These are phyloP conservation scores for Zaprionus kolodkinae DNA, from an alignment of 1,140 invertebrate species.

Conservation along the genomic window DNA sequence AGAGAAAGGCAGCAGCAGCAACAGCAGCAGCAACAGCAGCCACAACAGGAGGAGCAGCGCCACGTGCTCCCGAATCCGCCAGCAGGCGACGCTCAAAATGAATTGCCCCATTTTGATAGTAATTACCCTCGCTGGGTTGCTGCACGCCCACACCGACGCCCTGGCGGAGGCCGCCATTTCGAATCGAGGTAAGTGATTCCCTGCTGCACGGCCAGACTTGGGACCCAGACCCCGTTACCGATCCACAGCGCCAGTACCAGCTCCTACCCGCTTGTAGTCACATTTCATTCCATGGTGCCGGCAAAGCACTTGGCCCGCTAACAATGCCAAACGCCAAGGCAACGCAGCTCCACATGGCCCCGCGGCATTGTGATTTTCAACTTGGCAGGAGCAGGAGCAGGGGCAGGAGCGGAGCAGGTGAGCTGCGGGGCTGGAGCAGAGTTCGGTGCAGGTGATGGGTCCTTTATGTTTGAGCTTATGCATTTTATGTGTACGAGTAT, in stretches of 20 bases:
- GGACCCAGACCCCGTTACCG: not conserved
- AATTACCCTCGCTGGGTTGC: slow-evolving; percentile 81
- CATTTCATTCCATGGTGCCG: not conserved
- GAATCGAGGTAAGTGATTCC: slow-evolving; percentile 83
- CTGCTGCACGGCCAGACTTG: slow-evolving; percentile 6
- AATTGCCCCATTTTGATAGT: slow-evolving; percentile 84
- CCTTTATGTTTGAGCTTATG: slow-evolving; percentile 24
- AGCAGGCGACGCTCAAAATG: slow-evolving; percentile 61
- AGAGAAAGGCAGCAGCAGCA: not conserved
- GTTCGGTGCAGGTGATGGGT: slow-evolving; percentile 2
- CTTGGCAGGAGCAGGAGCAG: not conserved
- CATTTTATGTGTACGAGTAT: slow-evolving; percentile 40
- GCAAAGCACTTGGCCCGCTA: slow-evolving; percentile 3
- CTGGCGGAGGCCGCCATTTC: slow-evolving; percentile 77
- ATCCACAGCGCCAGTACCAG: not conserved
- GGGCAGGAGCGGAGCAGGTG: not conserved
- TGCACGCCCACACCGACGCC: slow-evolving; percentile 56
- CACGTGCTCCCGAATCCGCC: slow-evolving; percentile 22
- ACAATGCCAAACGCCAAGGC: slow-evolving; percentile 7
- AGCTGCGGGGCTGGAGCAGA: not conserved
- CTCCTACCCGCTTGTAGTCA: not conserved
- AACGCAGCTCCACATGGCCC: not conserved
- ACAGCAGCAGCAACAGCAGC: too few relatives aligned
- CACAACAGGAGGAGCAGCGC: too few relatives aligned
- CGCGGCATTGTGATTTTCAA: slow-evolving; percentile 5